A percentile compares a stretch with the other conserved stretches of the same genome.
These are phyloP conservation scores for Chloroclysta siterata DNA, from an alignment of 2,888 invertebrate genomes.

Conservation along the genomic window DNA sequence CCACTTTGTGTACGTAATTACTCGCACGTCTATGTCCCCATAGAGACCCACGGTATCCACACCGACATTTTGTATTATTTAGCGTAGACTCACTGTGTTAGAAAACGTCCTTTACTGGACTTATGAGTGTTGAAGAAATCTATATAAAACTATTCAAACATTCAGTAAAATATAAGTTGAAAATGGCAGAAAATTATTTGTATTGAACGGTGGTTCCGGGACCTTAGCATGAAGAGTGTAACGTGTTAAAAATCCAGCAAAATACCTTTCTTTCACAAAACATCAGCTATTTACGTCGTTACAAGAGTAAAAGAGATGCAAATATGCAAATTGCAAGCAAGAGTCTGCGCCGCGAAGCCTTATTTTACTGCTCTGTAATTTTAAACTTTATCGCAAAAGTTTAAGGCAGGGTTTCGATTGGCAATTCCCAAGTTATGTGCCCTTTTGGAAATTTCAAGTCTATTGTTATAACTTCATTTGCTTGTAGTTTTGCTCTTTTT, in stretches of 20 bases:
- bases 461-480: slow-evolving; percentile 84
- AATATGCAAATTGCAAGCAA: slow-evolving; percentile 67
- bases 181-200: no score
- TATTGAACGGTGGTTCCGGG: no score
- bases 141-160: no score
- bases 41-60: no score
- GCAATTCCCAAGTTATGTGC: slow-evolving; percentile 39
- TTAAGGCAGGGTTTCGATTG: slow-evolving; percentile 32
- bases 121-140: no score
- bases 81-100: no score
- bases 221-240: no score
- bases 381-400: accelerated
- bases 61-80: no score
- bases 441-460: slow-evolving; percentile 45
- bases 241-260: slow-evolving; percentile 9
- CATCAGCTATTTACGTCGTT: slow-evolving; percentile 52
- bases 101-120: not conserved
- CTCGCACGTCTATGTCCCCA: no score
- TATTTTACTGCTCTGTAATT: slow-evolving; percentile 6
- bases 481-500: slow-evolving; percentile 68
- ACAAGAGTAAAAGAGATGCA: slow-evolving; percentile 64
- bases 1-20: no score
- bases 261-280: slow-evolving; percentile 35
- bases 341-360: slow-evolving; percentile 41
- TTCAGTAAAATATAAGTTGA: no score